These are phyloP conservation scores for Python bivittatus DNA, from an alignment of 2,113 vertebrate genomes.

Conservation along the genomic window DNA sequence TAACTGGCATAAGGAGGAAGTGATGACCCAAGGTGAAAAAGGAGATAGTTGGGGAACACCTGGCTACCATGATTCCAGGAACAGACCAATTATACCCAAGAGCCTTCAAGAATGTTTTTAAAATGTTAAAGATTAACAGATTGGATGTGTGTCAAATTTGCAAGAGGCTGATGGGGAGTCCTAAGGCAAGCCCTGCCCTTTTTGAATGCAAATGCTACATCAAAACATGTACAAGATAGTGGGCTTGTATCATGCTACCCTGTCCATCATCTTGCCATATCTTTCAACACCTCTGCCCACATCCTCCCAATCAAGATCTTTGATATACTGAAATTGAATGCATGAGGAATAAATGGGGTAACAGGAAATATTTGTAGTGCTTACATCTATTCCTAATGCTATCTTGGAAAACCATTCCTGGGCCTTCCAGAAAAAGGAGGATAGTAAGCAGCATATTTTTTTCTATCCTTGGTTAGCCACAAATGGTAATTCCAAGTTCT, in stretches of 20 bases:
- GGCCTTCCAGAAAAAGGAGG: too few species aligned
- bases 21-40: too few species aligned
- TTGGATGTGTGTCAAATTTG: not conserved
- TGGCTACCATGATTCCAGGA: not conserved
- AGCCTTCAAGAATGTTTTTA: not conserved
- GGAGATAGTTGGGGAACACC: not conserved
- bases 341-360: too few species aligned
- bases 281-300: not conserved
- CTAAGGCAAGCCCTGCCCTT: not conserved
- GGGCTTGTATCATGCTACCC: not conserved
- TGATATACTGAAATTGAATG: not conserved
- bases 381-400: too few species aligned
- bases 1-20: too few species aligned
- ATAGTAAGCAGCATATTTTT: too few species aligned
- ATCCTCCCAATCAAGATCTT: not conserved
- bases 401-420: too few species aligned
- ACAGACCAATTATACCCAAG: not conserved
- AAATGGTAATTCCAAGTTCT: too few species aligned
- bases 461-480: too few species aligned
- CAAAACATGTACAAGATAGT: not conserved
- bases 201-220: not conserved
- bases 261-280: not conserved
- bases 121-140: not conserved
- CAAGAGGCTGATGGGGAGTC: not conserved
- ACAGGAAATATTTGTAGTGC: too few species aligned